These are phyloP conservation scores for Macropodus opercularis DNA, from an alignment of 2,797 vertebrate species.

Conservation along the genomic window DNA sequence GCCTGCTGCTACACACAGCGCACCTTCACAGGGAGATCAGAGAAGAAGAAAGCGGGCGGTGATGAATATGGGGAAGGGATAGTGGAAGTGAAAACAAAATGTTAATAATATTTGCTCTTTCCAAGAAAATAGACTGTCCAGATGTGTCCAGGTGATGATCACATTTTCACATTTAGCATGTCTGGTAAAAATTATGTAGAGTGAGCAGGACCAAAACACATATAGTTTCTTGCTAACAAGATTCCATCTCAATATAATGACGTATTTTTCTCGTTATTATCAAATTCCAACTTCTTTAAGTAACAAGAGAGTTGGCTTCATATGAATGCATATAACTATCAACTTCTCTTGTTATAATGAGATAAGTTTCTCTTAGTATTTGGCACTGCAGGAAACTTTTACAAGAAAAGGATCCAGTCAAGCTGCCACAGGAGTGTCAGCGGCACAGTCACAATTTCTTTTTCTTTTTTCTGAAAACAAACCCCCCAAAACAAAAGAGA, in stretches of 20 bases:
- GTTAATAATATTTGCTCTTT: slow-evolving; percentile 41
- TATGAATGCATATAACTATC: neutral
- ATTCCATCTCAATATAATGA: slow-evolving; percentile 10
- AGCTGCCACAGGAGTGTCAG: neutral
- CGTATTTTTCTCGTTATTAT: neutral
- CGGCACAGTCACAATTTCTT: too few relatives aligned
- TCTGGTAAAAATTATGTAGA: slow-evolving; percentile 10
- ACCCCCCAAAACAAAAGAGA: too few relatives aligned
- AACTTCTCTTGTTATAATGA: slow-evolving; percentile 1
- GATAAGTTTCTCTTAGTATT: neutral
- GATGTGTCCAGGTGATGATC: slow-evolving; percentile 29
- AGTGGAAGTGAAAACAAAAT: slow-evolving; percentile 10
- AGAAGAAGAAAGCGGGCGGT: slow-evolving; percentile 24
- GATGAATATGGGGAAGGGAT: slow-evolving; percentile 29
- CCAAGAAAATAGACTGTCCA: slow-evolving; percentile 37
- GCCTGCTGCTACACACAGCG: slow-evolving; percentile 22
- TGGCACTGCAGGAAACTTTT: neutral
- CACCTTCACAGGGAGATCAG: slow-evolving; percentile 56
- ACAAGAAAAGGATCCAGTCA: neutral
- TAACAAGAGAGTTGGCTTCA: neutral
- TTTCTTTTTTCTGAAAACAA: neutral
- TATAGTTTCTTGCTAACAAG: slow-evolving; percentile 7
- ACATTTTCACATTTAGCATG: slow-evolving; percentile 28
- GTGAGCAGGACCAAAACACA: slow-evolving; percentile 8
- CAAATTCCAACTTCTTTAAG: neutral